A percentile compares a stretch with the other conserved stretches of the same genome.
Evolutionary conservation across 2,797 vertebrate species (phyloP).

Genomic region (Rhyacichthys aspro): DNA sequence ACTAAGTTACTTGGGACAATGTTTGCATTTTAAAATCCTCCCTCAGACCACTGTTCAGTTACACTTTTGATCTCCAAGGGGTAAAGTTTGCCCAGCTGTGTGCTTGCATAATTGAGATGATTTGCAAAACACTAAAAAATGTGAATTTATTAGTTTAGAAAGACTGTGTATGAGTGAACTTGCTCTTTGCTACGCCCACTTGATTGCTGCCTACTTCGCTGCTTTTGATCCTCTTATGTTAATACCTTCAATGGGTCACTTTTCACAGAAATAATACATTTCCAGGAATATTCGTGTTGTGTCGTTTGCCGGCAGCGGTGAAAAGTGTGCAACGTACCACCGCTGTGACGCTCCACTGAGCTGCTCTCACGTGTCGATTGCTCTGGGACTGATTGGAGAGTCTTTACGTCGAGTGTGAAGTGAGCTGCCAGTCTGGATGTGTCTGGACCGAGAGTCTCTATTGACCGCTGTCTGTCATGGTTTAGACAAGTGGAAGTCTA

Average conservation of each 20-base stretch:
- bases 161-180: not conserved
- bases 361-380: not conserved
- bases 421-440: not conserved
- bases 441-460: conserved; percentile 5
- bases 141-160: too few relatives aligned
- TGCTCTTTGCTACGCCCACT: too few relatives aligned
- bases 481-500: conserved; percentile 20
- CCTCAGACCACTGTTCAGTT: too few relatives aligned
- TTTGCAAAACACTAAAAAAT: too few relatives aligned
- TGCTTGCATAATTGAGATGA: too few relatives aligned
- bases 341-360: not conserved
- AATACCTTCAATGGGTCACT: conserved; percentile 45
- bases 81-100: too few relatives aligned
- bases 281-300: conserved; percentile 39
- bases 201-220: conserved; percentile 24
- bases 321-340: not conserved
- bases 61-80: too few relatives aligned
- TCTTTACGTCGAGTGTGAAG: not conserved
- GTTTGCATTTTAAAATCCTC: too few relatives aligned
- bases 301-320: not conserved
- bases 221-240: conserved; percentile 53
- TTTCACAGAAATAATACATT: conserved; percentile 59
- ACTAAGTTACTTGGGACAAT: too few relatives aligned
- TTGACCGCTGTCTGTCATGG: conserved; percentile 45
- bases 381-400: not conserved